Evolutionary conservation across 2,888 invertebrate genomes (phyloP), one percentile per base, ranked within the genome.

Genomic region (Eupithecia insigniata): DNA sequence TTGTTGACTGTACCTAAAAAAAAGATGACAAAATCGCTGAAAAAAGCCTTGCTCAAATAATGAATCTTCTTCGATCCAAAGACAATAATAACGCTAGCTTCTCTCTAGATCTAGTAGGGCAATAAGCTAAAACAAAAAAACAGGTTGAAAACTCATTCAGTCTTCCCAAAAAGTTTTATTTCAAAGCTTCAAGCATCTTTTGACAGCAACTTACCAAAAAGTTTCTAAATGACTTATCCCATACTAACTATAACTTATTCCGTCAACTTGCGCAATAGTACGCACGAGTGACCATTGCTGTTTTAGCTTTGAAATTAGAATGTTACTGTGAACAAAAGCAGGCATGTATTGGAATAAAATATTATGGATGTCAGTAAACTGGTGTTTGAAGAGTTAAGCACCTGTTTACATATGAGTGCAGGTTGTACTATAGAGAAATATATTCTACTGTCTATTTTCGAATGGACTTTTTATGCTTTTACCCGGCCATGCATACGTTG

Each of bases 331-430:
- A 39, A 70, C 16, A 39, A 22, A 69, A 32, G 4, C 18, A 67
- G 73, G 68, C 18, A 66, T 71, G 68, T 74, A 70, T 32, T 7
- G 16, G 64, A 34, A 67, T 67, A 58, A 67, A 65, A 84, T 85
- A 85, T 86, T 87, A 87, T 85, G 84, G 86, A 90, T 90, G 92
- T 91, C 90, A 90, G 90, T 90, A 90, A 90, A 92, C 89, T 89
- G 86, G 83, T 76, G 67, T 72, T 75, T 70, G 66, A 69, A 68
- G 84, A 84, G 86, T 86, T 87, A 90, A 90, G 86, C 92, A 91
- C 90, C 89, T 92, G 92, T 92, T 92, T 91, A 90, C 90, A 88
- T 89, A 89, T 83, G 85, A 86, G 51, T 26, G 87, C 87, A 55
- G 66, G 66, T 51, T 51, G 51, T 16, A 39, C 66, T 32, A 51